Percentiles rank a stretch among this genome's conserved stretches.
Conservation (phyloP, 2,888 invertebrate species). For the Malthinus seriepunctatus region DNA sequence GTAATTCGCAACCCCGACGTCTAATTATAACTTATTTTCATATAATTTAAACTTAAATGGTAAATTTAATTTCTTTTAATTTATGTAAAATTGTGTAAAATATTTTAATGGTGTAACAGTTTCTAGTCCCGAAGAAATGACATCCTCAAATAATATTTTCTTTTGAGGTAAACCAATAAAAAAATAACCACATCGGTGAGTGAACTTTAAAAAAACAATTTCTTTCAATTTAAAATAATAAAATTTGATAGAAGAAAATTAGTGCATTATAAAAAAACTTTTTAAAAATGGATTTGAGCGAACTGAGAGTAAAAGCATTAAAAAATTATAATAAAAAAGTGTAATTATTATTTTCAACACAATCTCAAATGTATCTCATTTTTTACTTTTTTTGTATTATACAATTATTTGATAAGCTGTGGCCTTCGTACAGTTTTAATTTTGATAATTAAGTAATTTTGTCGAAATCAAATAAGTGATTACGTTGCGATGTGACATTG, state of each 20-base stretch:
- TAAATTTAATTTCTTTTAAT: no score
- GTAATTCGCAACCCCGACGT: no score
- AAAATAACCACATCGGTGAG: neutral
- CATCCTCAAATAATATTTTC: no score
- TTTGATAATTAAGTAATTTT: neutral
- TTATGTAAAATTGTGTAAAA: no score
- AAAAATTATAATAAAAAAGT: neutral
- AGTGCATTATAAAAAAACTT: no score
- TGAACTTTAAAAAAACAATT: neutral
- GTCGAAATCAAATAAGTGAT: no score
- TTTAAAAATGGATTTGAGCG: constrained; percentile 2
- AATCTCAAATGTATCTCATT: neutral
- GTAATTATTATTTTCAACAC: neutral
- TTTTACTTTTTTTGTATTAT: neutral
- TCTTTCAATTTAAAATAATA: neutral
- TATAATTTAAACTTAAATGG: no score
- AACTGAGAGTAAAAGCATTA: constrained; percentile 1
- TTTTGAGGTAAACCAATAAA: neutral
- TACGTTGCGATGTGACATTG: no score
- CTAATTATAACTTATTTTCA: no score
- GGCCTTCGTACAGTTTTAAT: neutral
- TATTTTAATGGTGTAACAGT: no score
- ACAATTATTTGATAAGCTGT: neutral
- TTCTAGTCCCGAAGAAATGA: no score
- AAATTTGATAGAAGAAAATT: no score